phyloP scores from a whole-genome alignment of 2,113 vertebrate species.

The Excalfactoria chinensis region DNA sequence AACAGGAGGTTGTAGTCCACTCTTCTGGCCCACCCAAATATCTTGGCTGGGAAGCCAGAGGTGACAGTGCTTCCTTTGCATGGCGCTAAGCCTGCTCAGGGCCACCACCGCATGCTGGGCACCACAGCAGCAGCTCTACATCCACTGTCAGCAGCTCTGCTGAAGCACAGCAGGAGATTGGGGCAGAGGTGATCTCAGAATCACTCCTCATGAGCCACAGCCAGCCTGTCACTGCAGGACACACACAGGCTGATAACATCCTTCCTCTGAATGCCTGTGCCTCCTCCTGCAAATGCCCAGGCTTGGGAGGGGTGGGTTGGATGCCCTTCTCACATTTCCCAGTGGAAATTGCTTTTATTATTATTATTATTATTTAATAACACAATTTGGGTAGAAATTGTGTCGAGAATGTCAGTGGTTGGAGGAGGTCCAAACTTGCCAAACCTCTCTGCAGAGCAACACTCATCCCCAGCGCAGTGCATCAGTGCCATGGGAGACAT shows the following conservation, averaged over 20 bases:
- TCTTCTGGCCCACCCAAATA: not conserved
- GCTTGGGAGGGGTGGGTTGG: not conserved
- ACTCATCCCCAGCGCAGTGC: not conserved
- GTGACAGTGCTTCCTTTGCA: not conserved
- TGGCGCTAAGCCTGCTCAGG: not conserved
- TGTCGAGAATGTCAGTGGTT: conserved; percentile 46
- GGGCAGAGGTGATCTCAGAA: not conserved
- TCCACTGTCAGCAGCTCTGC: not conserved
- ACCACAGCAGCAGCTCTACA: not conserved
- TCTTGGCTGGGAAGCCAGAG: not conserved
- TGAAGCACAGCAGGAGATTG: not conserved
- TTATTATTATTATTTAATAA: not conserved
- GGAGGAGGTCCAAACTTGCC: conserved; percentile 7
- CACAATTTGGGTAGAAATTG: not conserved
- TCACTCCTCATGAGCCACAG: not conserved
- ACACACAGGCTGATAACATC: not conserved
- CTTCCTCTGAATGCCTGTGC: not conserved
- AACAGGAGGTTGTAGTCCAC: not conserved
- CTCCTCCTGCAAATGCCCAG: not conserved
- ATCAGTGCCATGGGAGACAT: not conserved
- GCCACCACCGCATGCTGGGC: not conserved
- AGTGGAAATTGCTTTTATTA: not conserved
- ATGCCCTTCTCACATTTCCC: conserved; percentile 29
- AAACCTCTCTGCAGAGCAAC: not conserved
- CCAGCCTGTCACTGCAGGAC: no score